Conservation (phyloP, 2,113 vertebrate species). For the Rhadina sibilatrix region DNA sequence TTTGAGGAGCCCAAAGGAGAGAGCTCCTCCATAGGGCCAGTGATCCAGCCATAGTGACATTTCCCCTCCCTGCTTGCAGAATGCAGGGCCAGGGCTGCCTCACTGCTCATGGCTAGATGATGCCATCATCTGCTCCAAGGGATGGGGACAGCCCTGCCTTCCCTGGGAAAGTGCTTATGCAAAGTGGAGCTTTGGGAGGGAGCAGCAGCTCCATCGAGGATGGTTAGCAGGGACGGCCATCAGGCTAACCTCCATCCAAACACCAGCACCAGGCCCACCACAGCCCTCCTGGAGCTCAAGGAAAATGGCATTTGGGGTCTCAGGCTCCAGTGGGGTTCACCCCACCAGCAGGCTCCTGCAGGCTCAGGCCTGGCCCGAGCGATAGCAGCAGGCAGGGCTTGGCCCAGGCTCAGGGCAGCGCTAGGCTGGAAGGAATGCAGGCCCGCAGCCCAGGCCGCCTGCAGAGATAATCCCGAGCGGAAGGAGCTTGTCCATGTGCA, state of each 20-base stretch:
- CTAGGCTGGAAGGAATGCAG: conserved; percentile 14
- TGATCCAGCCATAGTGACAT: fast-evolving
- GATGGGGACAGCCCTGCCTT: not conserved
- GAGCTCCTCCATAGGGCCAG: not conserved
- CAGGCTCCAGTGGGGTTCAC: not conserved
- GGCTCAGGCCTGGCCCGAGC: fast-evolving
- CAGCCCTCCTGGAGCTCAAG: not conserved
- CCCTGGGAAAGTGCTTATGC: not conserved
- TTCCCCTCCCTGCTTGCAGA: not conserved
- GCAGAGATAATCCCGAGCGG: conserved; percentile 14
- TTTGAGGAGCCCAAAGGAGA: not conserved
- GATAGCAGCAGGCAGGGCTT: not conserved
- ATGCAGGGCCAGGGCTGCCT: not conserved
- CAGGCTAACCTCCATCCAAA: not conserved
- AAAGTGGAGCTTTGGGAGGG: not conserved
- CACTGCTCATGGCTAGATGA: not conserved
- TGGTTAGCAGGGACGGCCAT: not conserved
- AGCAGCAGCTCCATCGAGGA: not conserved
- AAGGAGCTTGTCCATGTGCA: not conserved
- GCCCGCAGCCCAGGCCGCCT: not conserved
- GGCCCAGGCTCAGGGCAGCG: not conserved
- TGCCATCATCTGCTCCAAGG: not conserved
- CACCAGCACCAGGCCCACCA: not conserved
- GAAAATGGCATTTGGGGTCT: not conserved
- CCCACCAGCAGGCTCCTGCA: not conserved